Base-by-base conservation (phyloP, 1,140 invertebrate species). In the Geopemphigus sp. region DNA sequence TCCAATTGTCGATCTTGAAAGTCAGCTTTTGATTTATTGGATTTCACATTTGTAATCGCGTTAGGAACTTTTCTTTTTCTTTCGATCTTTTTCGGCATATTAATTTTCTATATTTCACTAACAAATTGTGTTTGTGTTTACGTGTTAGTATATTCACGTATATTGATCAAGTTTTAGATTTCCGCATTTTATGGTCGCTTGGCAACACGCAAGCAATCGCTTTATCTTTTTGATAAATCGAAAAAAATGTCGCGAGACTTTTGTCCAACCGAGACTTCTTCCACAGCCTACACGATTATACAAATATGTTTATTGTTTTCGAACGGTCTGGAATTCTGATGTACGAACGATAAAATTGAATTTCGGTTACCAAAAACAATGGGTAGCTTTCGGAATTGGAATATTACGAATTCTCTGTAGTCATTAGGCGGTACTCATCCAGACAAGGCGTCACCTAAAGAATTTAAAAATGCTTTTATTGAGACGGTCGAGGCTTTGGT, bases 221-320 rank as follows among this genome's bases (percentile, higher is more conserved):
- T 66, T 66, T 22, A 1, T 39, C 32, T 64, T 64, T 11, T 11
- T 39, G 19, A 64, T 39, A 39, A 64, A 45, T 64, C 19, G 11
- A 22, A 64, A 39, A n/a, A 39, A 57, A 22, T 4, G 1, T 63
- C 32, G 22, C 3, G 22, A 59, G 56, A 59, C 24, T 54, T 54
- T 57, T 22, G 14, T 54, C n/a, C n/a, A 57, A 57, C 19, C 53
- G 19, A 19, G 53, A 17, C 15, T 6, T 54, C 15, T 19, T 54
- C 53, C 12, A 50, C 14, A 12, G 47, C 47, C 3, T 5, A 66
- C n/a, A 22, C 5, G 64, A 47, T 24, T 47, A 47, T 68, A 17
- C n/a, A 22, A 68, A n/a, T 68, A 68, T 68, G 39, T 47, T 47
- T 24, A 68, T 68, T 68, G 66, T 50, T 68, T 68, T 50, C 17